phyloP scores from a whole-genome alignment of 1,140 invertebrate genomes.

The Coelopa frigida region DNA sequence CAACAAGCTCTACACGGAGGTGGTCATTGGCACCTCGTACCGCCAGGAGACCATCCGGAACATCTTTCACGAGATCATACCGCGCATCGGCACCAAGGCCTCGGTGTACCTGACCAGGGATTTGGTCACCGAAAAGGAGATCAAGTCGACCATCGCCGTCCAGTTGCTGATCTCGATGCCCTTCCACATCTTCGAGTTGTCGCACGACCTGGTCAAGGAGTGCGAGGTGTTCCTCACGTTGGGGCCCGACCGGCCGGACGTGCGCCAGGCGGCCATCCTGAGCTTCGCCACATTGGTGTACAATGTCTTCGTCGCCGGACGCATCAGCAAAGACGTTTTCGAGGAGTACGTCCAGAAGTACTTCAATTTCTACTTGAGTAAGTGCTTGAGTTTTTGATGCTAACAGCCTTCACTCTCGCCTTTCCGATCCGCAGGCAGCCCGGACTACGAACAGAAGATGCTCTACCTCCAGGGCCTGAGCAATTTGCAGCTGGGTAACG shows the following conservation, averaged over 20 bases:
- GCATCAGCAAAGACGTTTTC: conserved; percentile 55
- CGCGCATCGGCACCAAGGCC: conserved; percentile 58
- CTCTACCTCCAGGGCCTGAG: conserved; percentile 61
- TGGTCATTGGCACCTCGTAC: conserved; percentile 57
- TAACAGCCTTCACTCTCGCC: no score
- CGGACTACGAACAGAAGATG: conserved; percentile 59
- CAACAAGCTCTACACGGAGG: conserved; percentile 48
- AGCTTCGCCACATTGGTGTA: conserved; percentile 62
- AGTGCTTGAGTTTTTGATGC: conserved; percentile 9
- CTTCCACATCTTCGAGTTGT: conserved; percentile 52
- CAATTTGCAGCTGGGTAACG: conserved; percentile 54
- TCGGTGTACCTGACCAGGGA: conserved; percentile 57
- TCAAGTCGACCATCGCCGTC: conserved; percentile 51
- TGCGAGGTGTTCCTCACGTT: conserved; percentile 50
- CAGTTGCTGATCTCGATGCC: conserved; percentile 51
- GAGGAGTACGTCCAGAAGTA: conserved; percentile 64
- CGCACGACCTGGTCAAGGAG: conserved; percentile 48
- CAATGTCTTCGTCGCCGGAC: conserved; percentile 51
- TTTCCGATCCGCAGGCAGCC: conserved; percentile 49
- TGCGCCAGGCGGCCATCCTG: conserved; percentile 59
- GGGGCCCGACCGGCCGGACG: conserved; percentile 46
- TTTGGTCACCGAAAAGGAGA: conserved; percentile 53
- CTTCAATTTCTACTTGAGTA: conserved; percentile 45
- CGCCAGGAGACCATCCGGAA: conserved; percentile 58
- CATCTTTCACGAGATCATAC: conserved; percentile 65